These are phyloP conservation scores for Euura saliciscinereae DNA, from an alignment of 1,140 invertebrate species.

Conservation along the genomic window DNA sequence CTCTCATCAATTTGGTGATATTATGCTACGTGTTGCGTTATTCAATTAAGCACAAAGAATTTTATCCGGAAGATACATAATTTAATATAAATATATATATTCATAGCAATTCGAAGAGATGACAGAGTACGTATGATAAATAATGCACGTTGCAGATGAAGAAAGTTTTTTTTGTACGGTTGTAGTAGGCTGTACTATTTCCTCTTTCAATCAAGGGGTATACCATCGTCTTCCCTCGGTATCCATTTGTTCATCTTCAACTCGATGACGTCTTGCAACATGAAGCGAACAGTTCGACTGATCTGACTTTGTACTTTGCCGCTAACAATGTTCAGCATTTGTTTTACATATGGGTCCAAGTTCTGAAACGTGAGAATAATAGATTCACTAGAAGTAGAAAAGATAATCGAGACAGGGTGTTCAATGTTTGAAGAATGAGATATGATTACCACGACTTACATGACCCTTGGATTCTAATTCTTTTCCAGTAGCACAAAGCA, in stretches of 20 bases:
- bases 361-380: slow-evolving; percentile 22
- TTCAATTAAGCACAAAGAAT: too few relatives aligned
- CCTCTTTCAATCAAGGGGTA: slow-evolving; percentile 87
- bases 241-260: slow-evolving; percentile 85
- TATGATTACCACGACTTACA: too few relatives aligned
- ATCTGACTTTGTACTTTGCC: slow-evolving; percentile 64
- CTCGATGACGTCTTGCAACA: slow-evolving; percentile 95
- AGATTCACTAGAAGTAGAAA: too few relatives aligned
- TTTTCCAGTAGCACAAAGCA: slow-evolving; percentile 89
- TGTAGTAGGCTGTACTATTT: slow-evolving; percentile 70
- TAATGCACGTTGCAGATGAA: slow-evolving; percentile 49
- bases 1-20: too few relatives aligned
- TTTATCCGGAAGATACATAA: too few relatives aligned
- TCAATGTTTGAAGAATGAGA: too few relatives aligned
- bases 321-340: slow-evolving; percentile 71
- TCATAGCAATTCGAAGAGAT: not conserved
- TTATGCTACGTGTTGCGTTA: too few relatives aligned
- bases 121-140: slow-evolving; percentile 49
- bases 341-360: slow-evolving; percentile 68
- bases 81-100: too few relatives aligned
- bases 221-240: slow-evolving; percentile 81
- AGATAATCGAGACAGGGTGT: too few relatives aligned
- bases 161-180: slow-evolving; percentile 62
- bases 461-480: slow-evolving; percentile 74
- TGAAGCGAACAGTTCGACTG: slow-evolving; percentile 86